Conservation (phyloP, 1,140 invertebrate species). For the Hycleus phaleratus region DNA sequence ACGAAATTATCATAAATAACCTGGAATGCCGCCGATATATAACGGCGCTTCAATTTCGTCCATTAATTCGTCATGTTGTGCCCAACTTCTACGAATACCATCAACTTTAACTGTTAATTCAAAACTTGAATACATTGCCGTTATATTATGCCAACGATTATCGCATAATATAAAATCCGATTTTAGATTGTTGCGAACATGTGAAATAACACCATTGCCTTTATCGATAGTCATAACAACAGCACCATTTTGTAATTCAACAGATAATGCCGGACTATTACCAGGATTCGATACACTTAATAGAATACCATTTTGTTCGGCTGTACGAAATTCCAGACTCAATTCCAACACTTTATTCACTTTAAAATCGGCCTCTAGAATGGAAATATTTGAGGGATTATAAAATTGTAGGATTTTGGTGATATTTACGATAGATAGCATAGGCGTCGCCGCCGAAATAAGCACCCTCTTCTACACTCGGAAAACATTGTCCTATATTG, state of each 20-base stretch:
- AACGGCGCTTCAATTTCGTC: constrained; percentile 54
- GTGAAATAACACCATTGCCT: constrained; percentile 52
- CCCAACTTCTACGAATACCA: constrained; percentile 43
- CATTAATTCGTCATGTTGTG: constrained; percentile 33
- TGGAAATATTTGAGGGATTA: constrained; percentile 24
- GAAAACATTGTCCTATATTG: constrained; percentile 80
- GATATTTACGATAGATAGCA: constrained; percentile 67
- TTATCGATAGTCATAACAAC: constrained; percentile 65
- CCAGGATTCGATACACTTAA: constrained; percentile 59
- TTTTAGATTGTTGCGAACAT: constrained; percentile 52
- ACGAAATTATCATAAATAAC: constrained; percentile 33
- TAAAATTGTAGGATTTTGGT: neutral
- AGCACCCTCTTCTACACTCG: constrained; percentile 73
- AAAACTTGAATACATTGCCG: constrained; percentile 62
- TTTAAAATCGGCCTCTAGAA: constrained; percentile 61
- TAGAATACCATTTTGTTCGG: constrained; percentile 71
- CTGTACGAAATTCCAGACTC: constrained; percentile 75
- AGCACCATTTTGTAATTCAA: constrained; percentile 71
- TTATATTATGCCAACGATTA: constrained; percentile 79
- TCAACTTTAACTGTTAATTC: constrained; percentile 68
- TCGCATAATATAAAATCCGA: constrained; percentile 68
- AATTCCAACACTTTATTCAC: constrained; percentile 62
- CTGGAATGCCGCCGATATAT: constrained; percentile 79
- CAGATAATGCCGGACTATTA: constrained; percentile 58
- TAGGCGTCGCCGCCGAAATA: constrained; percentile 80